phyloP scores from a whole-genome alignment of 2,797 vertebrate species.

The Prunella strophiata region DNA sequence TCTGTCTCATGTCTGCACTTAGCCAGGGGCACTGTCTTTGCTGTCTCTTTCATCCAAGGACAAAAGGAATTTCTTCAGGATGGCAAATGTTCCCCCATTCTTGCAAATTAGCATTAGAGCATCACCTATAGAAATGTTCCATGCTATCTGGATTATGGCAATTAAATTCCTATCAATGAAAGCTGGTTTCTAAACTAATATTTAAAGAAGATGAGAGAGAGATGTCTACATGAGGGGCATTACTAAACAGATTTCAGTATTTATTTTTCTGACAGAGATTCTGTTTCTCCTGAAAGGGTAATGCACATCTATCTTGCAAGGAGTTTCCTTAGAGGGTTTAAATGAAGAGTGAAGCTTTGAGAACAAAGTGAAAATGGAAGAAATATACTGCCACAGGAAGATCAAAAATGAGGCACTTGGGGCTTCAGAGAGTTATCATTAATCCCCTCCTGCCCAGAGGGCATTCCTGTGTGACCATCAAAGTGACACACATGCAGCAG shows the following conservation, averaged over 20 bases:
- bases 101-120: conserved; percentile 62
- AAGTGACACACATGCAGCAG: conserved; percentile 21
- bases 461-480: conserved; percentile 42
- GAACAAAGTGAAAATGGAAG: conserved; percentile 59
- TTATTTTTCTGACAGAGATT: conserved; percentile 47
- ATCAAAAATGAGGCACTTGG: conserved; percentile 35
- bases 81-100: conserved; percentile 60
- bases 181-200: conserved; percentile 71
- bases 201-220: conserved; percentile 65
- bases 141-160: conserved; percentile 47
- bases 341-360: conserved; percentile 61
- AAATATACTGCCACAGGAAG: conserved; percentile 37
- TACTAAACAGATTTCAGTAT: conserved; percentile 47
- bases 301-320: conserved; percentile 34
- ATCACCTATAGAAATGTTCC: conserved; percentile 61
- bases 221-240: conserved; percentile 50
- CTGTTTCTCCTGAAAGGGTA: conserved; percentile 5
- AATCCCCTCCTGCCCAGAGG: conserved; percentile 36
- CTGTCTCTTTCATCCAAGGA: conserved; percentile 67
- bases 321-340: conserved; percentile 50
- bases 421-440: conserved; percentile 43
- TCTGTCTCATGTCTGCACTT: conserved; percentile 54
- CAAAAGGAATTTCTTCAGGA: conserved; percentile 65
- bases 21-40: conserved; percentile 54
- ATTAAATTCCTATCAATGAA: conserved; percentile 42